A percentile compares a stretch with the other conserved stretches of the same genome.
These are phyloP conservation scores for Heterodera schachtii DNA, from an alignment of 1,140 invertebrate species.

Conservation along the genomic window DNA sequence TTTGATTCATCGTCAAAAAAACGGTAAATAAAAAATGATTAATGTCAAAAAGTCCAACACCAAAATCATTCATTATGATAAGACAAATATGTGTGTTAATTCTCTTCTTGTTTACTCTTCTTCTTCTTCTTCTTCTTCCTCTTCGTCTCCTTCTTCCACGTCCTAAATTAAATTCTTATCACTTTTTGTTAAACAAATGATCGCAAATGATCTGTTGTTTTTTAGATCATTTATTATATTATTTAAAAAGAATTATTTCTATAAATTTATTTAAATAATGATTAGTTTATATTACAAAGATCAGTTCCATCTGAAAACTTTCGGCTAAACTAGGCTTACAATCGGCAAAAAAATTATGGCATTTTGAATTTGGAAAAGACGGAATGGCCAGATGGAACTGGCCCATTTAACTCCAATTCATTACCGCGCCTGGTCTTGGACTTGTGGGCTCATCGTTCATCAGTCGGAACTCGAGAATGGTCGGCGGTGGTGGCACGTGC, in stretches of 20 bases:
- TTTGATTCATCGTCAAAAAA: not conserved
- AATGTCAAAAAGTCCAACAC: too few relatives aligned
- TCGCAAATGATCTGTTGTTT: too few relatives aligned
- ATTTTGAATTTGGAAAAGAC: too few relatives aligned
- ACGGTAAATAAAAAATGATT: not conserved
- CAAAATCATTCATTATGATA: not conserved
- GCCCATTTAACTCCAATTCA: too few relatives aligned
- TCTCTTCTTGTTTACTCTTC: slow-evolving; percentile 33
- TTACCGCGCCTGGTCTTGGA: slow-evolving; percentile 15
- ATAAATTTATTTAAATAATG: too few relatives aligned
- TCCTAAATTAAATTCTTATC: not conserved
- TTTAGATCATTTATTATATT: slow-evolving; percentile 14
- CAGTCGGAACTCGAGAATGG: slow-evolving; percentile 57
- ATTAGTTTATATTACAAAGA: too few relatives aligned
- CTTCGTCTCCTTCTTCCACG: slow-evolving; percentile 36
- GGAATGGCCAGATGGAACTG: too few relatives aligned
- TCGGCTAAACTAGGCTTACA: too few relatives aligned
- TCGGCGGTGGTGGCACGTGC: slow-evolving; percentile 62
- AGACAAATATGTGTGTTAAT: not conserved
- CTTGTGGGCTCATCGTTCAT: slow-evolving; percentile 29
- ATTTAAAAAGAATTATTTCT: too few relatives aligned
- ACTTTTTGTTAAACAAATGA: not conserved
- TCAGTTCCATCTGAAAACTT: too few relatives aligned
- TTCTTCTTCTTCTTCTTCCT: slow-evolving; percentile 46
- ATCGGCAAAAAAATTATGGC: too few relatives aligned